Base-by-base conservation (phyloP, 2,888 invertebrate genomes). In the Chalcosyrphus nemorum region DNA sequence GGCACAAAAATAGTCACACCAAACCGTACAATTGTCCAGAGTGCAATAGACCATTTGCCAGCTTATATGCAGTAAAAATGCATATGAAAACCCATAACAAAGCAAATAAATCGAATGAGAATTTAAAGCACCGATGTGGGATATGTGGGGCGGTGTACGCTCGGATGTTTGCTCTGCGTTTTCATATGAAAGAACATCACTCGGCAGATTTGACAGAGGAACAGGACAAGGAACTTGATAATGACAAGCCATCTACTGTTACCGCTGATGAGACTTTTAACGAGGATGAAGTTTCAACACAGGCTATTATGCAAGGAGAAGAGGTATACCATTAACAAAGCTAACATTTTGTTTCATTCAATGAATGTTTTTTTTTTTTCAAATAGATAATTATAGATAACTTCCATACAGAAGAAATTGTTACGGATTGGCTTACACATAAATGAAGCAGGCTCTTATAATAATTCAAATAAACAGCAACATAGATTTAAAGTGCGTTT, bases 1-100 rank as follows among this genome's bases (percentile, higher is more conserved):
- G 95, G 0, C 96, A 96, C 87, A 96, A 95, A 90, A 96, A 96
- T 89, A 95, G 95, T 6, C 96, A 96, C 87, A 95, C 94, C 0
- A 96, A 96, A 89, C 96, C 96, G 0, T 96, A 95, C 88, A 93
- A 94, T 1, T 96, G 96, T 87, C 94, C 94, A 6, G 94, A 95
- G 87, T 96, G 96, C 88, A 95, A 95, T 89, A 93, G 96, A 65
- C 96, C 96, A 0, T 96, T 96, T 89, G 95, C 96, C 2, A 95
- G 96, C 0, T 90, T 96, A 17, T 96, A 96, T 89, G 95, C 95
- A 0, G 95, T 96, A 0, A 93, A 95, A 56, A 93, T 94, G 1
- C 96, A 96, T 89, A 95, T 95, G 92, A 94, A 95, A 88, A 95
- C 95, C 0, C 96, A 96, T 89, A 93, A 93, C 85, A 93, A 94